phyloP scores from a whole-genome alignment of 2,113 vertebrate species.

The Platichthys stellatus region DNA sequence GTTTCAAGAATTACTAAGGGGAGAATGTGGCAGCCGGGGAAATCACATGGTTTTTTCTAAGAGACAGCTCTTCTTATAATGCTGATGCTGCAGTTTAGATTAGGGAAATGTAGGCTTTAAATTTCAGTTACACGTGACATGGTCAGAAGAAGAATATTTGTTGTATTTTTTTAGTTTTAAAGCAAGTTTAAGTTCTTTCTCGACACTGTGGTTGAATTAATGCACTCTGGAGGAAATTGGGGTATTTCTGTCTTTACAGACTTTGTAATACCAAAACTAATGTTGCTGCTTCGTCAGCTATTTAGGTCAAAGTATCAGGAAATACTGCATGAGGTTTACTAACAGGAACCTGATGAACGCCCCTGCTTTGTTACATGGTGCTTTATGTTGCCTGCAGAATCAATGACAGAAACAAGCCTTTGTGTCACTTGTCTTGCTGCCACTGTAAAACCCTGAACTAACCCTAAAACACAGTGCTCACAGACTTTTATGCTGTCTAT shows the following conservation, averaged over 20 bases:
- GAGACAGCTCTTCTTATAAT: slow-evolving; percentile 27
- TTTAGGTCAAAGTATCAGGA: slow-evolving; percentile 42
- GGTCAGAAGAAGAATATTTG: neutral
- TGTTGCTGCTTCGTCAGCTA: neutral
- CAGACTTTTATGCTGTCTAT: neutral
- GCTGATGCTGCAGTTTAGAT: slow-evolving; percentile 12
- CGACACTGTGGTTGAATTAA: too few relatives aligned
- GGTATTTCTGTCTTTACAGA: neutral
- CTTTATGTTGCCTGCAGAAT: slow-evolving; percentile 12
- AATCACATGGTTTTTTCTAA: slow-evolving; percentile 21
- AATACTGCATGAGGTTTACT: slow-evolving; percentile 5
- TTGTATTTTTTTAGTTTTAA: too few relatives aligned
- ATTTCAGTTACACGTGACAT: neutral
- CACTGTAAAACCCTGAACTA: too few relatives aligned
- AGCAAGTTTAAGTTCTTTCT: too few relatives aligned
- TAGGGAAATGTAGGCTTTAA: slow-evolving; percentile 15
- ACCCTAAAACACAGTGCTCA: neutral
- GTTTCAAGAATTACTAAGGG: slow-evolving; percentile 44
- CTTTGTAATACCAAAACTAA: neutral
- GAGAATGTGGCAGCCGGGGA: neutral
- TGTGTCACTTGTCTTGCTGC: slow-evolving; percentile 2
- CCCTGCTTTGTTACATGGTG: slow-evolving; percentile 4
- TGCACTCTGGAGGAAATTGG: neutral
- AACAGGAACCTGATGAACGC: slow-evolving; percentile 48
- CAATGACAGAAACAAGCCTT: neutral